These are phyloP conservation scores for Mallotus villosus DNA, from an alignment of 2,797 vertebrate genomes.

Conservation along the genomic window DNA sequence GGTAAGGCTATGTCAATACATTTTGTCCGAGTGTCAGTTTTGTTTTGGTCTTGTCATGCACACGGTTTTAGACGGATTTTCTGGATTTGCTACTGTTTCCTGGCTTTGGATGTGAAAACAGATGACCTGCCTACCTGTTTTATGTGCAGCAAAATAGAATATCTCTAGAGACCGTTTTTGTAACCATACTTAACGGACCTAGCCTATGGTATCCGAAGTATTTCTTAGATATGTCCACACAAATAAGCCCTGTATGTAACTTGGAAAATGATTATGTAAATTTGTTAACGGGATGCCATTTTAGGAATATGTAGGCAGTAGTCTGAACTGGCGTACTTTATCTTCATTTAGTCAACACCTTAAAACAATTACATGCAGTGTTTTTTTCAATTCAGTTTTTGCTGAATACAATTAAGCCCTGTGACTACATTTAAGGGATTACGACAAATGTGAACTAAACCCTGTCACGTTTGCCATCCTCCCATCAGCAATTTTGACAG, in stretches of 20 bases:
- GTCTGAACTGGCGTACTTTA: not conserved
- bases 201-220: not conserved
- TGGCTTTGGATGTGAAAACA: not conserved
- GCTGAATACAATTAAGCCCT: not conserved
- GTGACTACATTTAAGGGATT: not conserved
- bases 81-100: not conserved
- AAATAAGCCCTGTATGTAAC: too few relatives aligned
- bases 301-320: not conserved
- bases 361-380: not conserved
- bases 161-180: not conserved
- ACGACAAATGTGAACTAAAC: not conserved
- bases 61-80: not conserved
- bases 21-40: not conserved
- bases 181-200: not conserved
- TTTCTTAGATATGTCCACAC: not conserved
- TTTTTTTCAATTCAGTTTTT: not conserved
- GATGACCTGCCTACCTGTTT: not conserved
- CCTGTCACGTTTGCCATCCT: too few relatives aligned
- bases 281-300: not conserved
- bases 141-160: not conserved
- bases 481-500: not conserved
- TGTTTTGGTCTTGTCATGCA: conserved; percentile 1
- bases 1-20: not conserved
- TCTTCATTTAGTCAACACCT: not conserved
- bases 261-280: not conserved